Percentiles rank a stretch among this genome's conserved stretches.
Conservation (phyloP, 2,888 invertebrate species). For the Gymnocheta viridis region DNA sequence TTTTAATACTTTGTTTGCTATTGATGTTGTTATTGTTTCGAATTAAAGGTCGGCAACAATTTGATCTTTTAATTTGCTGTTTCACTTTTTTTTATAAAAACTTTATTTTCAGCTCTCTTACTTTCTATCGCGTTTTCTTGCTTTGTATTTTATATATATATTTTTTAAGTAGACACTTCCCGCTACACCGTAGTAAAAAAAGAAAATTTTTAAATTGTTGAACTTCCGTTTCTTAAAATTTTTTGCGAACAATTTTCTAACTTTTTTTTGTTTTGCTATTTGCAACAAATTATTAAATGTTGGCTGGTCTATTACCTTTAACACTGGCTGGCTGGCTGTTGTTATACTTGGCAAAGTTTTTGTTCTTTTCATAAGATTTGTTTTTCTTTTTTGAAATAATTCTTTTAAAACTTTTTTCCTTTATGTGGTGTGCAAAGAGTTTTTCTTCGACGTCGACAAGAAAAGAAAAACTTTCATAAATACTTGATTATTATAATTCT, state of each 20-base stretch:
- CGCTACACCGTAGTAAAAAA: slow-evolving; percentile 6
- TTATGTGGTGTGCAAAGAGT: neutral
- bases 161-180: slow-evolving; percentile 34
- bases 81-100: slow-evolving; percentile 24
- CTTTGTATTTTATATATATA: neutral
- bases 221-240: slow-evolving; percentile 41
- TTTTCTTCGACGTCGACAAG: slow-evolving; percentile 3
- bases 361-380: neutral
- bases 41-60: slow-evolving; percentile 42
- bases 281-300: slow-evolving; percentile 55
- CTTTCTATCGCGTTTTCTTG: neutral
- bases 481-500: slow-evolving; percentile 64
- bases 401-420: slow-evolving; percentile 33
- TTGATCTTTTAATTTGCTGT: slow-evolving; percentile 47
- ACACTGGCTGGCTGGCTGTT: slow-evolving; percentile 50
- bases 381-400: slow-evolving; percentile 2
- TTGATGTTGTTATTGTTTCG: slow-evolving; percentile 6
- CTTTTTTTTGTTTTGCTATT: slow-evolving; percentile 14
- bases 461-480: slow-evolving; percentile 63
- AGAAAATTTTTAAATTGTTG: slow-evolving; percentile 45
- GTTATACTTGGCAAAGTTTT: slow-evolving; percentile 51
- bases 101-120: neutral
- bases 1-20: neutral
- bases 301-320: slow-evolving; percentile 53
- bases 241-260: neutral